Percentiles rank a stretch among this genome's conserved stretches.
Evolutionary conservation across 2,888 invertebrate genomes (phyloP).

Genomic region (Amphipoea oculea): DNA sequence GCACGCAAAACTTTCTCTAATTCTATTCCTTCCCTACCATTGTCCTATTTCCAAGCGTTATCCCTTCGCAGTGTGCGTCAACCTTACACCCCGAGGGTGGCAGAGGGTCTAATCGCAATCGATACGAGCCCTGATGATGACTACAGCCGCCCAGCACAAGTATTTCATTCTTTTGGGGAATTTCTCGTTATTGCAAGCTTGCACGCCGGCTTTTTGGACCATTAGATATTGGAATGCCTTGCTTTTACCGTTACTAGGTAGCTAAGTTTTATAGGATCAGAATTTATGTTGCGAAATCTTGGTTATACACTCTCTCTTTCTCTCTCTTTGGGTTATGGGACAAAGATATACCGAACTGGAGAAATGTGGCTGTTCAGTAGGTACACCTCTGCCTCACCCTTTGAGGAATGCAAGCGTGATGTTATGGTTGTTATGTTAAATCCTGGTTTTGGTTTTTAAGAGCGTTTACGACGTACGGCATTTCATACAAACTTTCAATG

Average conservation of each 20-base stretch:
- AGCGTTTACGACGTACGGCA: too few relatives aligned
- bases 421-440: background rate
- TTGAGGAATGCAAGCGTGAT: background rate
- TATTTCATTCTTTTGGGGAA: slow-evolving; percentile 67
- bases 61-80: slow-evolving; percentile 33
- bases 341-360: background rate
- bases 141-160: slow-evolving; percentile 55
- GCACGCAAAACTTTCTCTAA: background rate
- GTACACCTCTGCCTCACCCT: background rate
- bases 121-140: slow-evolving; percentile 73
- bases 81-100: slow-evolving; percentile 62
- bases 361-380: background rate
- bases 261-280: slow-evolving; percentile 3
- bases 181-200: slow-evolving; percentile 66
- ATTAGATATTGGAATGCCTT: slow-evolving; percentile 54
- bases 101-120: slow-evolving; percentile 76
- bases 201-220: slow-evolving; percentile 11
- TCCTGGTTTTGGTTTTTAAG: background rate
- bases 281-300: background rate
- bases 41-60: slow-evolving; percentile 6
- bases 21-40: background rate
- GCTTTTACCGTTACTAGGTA: background rate
- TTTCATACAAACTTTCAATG: too few relatives aligned
- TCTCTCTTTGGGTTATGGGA: background rate
- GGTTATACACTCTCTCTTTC: background rate